Evolutionary conservation across 2,888 invertebrate genomes (phyloP).

Genomic region (Pristionchus entomophagus): DNA sequence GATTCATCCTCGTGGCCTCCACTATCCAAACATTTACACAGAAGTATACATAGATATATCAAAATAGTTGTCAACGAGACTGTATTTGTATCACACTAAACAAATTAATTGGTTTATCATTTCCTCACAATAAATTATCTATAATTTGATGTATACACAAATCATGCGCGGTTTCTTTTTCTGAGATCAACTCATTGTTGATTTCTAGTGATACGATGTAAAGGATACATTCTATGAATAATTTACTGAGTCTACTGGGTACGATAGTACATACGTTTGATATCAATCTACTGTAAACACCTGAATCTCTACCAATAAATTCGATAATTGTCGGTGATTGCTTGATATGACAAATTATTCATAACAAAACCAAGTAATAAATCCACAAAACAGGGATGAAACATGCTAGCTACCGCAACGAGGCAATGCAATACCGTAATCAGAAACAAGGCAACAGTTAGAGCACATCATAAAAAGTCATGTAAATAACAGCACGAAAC

Average conservation of each 20-base stretch:
- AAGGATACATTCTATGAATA: background rate
- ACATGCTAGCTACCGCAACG: slow-evolving; percentile 24
- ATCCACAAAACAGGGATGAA: background rate
- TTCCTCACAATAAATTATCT: background rate
- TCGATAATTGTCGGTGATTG: background rate
- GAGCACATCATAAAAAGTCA: background rate
- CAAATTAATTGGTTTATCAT: too few species aligned
- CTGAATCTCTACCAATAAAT: background rate
- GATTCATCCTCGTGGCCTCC: too few species aligned
- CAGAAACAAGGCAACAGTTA: slow-evolving; percentile 18
- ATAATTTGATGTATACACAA: background rate
- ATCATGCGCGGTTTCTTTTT: background rate
- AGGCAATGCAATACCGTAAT: background rate
- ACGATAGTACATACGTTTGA: background rate
- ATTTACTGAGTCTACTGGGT: background rate
- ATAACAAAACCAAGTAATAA: background rate
- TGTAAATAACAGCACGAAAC: background rate
- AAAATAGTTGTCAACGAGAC: too few species aligned
- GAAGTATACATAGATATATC: too few species aligned
- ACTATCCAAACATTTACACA: too few species aligned
- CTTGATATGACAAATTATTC: slow-evolving; percentile 12
- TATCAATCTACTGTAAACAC: too few species aligned
- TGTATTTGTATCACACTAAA: too few species aligned
- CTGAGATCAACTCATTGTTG: slow-evolving; percentile 8
- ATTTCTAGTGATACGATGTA: background rate